Evolutionary conservation across 2,888 invertebrate species (phyloP).

Genomic region (Noctua janthina): DNA sequence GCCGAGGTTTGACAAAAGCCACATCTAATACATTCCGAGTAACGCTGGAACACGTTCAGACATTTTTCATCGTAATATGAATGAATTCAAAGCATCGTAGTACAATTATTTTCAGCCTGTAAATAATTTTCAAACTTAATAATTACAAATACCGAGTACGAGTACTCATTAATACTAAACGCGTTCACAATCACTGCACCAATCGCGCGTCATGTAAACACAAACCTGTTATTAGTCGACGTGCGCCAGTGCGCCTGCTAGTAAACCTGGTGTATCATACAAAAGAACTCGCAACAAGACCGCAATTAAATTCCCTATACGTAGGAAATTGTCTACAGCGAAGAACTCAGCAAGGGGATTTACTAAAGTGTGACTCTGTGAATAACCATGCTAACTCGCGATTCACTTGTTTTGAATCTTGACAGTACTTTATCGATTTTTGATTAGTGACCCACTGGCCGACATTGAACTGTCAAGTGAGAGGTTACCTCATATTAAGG

Average conservation of each 20-base stretch:
- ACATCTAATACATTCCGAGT: not conserved
- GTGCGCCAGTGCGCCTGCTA: too few relatives aligned
- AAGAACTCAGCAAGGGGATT: not conserved
- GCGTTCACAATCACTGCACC: not conserved
- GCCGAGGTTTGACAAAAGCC: not conserved
- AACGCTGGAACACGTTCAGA: conserved; percentile 3
- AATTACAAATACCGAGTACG: not conserved
- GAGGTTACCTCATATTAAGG: too few relatives aligned
- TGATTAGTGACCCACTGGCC: conserved; percentile 42
- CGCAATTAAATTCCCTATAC: not conserved
- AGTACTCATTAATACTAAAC: conserved; percentile 26
- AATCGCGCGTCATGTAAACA: conserved; percentile 4
- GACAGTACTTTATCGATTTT: conserved; percentile 43
- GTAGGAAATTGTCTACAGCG: not conserved
- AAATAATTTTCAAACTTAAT: not conserved
- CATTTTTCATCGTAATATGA: not conserved
- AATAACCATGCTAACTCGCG: not conserved
- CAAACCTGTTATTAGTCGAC: not conserved
- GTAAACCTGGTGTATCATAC: conserved; percentile 20
- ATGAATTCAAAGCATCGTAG: not conserved
- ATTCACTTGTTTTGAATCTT: conserved; percentile 27
- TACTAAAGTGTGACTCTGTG: not conserved
- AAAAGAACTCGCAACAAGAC: not conserved
- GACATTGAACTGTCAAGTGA: conserved; percentile 39
- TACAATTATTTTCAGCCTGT: not conserved